phyloP scores from a whole-genome alignment of 1,140 invertebrate species.

The Pomacea maculata region DNA sequence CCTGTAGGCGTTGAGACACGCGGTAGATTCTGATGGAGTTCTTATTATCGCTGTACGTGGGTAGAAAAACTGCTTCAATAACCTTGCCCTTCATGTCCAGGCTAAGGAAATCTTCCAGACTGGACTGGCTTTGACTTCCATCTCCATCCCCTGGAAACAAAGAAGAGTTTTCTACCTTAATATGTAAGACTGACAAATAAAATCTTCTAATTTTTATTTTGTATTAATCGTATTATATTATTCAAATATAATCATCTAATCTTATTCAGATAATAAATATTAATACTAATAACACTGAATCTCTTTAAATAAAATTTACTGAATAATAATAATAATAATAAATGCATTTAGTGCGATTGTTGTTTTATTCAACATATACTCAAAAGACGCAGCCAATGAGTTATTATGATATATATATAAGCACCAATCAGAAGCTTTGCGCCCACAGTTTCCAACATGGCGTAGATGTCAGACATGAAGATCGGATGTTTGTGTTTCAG shows the following conservation, averaged over 20 bases:
- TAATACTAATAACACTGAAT: too few relatives aligned
- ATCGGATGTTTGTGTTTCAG: constrained; percentile 76
- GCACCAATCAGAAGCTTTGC: constrained; percentile 71
- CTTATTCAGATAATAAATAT: too few relatives aligned
- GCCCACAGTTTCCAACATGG: constrained; percentile 76
- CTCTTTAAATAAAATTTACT: too few relatives aligned
- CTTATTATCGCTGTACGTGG: constrained; percentile 50
- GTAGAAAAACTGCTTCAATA: constrained; percentile 72
- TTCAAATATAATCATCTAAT: too few relatives aligned
- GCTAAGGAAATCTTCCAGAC: constrained; percentile 68
- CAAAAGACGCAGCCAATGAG: too few relatives aligned
- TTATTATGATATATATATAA: not conserved
- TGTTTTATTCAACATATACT: too few relatives aligned
- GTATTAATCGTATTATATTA: too few relatives aligned
- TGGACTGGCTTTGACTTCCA: constrained; percentile 3
- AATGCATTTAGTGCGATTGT: too few relatives aligned
- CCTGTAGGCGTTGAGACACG: constrained; percentile 44
- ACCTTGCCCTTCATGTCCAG: constrained; percentile 74
- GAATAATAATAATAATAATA: too few relatives aligned
- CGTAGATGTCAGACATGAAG: constrained; percentile 81
- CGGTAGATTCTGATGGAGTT: constrained; percentile 41
- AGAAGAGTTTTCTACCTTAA: too few relatives aligned
- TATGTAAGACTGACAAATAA: too few relatives aligned
- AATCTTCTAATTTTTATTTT: too few relatives aligned
- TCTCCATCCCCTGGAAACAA: constrained; percentile 6